These are phyloP conservation scores for Metalampra italica DNA, from an alignment of 2,888 invertebrate genomes.

Conservation along the genomic window DNA sequence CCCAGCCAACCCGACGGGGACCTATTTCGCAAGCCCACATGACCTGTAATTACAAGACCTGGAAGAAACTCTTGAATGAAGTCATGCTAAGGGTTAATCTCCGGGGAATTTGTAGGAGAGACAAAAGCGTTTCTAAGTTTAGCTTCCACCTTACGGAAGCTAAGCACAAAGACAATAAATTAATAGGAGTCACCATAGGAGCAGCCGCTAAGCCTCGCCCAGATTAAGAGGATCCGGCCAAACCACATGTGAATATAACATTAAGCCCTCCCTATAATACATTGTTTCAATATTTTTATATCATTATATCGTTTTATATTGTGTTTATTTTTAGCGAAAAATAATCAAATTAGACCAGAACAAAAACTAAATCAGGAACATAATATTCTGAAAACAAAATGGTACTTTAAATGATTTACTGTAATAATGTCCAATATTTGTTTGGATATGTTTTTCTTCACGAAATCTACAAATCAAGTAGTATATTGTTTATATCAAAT, in stretches of 20 bases:
- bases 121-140: constrained; percentile 45
- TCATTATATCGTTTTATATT: constrained; percentile 1
- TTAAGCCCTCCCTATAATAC: constrained; percentile 34
- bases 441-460: too few species aligned
- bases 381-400: too few species aligned
- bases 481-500: too few species aligned
- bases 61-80: constrained; percentile 22
- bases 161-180: constrained; percentile 60
- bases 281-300: constrained; percentile 20
- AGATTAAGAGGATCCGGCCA: constrained; percentile 47
- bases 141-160: constrained; percentile 39
- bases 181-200: constrained; percentile 44
- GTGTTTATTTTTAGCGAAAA: not conserved
- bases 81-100: constrained; percentile 22
- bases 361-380: too few species aligned
- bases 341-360: too few species aligned
- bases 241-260: constrained; percentile 51
- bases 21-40: constrained; percentile 2
- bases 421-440: too few species aligned
- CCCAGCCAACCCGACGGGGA: not conserved
- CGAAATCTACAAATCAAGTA: too few species aligned
- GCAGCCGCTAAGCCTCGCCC: constrained; percentile 46
- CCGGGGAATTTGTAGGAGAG: constrained; percentile 22
- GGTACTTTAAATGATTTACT: too few species aligned
- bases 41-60: constrained; percentile 8